Percentiles rank a stretch among this genome's conserved stretches.
These are phyloP conservation scores for Daphoenositta chrysoptera DNA, from an alignment of 2,113 vertebrate species.

Conservation along the genomic window DNA sequence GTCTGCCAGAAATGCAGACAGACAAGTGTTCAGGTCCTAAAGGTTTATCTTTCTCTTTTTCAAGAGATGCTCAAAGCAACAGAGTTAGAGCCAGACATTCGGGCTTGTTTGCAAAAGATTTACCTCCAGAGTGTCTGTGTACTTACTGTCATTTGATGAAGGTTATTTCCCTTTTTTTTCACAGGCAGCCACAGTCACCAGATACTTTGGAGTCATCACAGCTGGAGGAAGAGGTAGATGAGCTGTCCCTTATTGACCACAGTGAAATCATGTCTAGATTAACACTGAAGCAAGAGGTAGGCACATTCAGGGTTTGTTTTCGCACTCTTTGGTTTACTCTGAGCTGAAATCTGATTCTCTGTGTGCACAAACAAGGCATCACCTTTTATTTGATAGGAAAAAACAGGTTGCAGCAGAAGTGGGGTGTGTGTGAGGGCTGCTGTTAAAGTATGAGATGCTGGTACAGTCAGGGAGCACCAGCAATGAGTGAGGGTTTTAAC, in stretches of 20 bases:
- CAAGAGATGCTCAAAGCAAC: neutral
- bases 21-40: neutral
- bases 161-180: neutral
- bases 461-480: neutral
- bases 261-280: slow-evolving; percentile 92
- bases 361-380: neutral
- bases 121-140: neutral
- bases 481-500: neutral
- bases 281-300: slow-evolving; percentile 93
- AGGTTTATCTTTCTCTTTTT: slow-evolving; percentile 4
- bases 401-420: neutral
- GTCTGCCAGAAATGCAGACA: neutral
- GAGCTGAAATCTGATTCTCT: neutral
- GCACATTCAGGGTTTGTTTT: neutral
- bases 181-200: slow-evolving; percentile 80
- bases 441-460: neutral
- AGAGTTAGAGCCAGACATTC: neutral
- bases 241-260: slow-evolving; percentile 94
- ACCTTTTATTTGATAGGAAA: neutral
- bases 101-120: slow-evolving; percentile 16
- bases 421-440: neutral
- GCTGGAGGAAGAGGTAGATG: slow-evolving; percentile 88
- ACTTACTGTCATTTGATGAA: neutral
- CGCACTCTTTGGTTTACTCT: neutral
- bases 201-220: slow-evolving; percentile 77